These are phyloP conservation scores for Amazona vittata DNA, from an alignment of 2,113 vertebrate genomes.

Conservation along the genomic window DNA sequence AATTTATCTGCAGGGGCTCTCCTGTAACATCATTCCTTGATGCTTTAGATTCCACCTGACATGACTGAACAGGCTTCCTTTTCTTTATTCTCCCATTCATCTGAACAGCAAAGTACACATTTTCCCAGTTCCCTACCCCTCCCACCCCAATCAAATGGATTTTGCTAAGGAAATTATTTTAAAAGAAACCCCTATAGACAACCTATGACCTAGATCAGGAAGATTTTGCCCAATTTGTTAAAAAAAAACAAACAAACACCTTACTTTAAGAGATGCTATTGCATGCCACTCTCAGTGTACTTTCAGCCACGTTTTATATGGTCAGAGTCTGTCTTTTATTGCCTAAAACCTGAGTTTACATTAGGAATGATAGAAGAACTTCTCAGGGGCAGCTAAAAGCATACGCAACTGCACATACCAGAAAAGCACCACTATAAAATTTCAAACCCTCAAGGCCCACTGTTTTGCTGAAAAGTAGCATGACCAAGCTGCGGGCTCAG, in stretches of 20 bases:
- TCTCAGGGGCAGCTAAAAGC: not conserved
- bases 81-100: conserved; percentile 2
- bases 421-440: not conserved
- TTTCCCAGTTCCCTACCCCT: not conserved
- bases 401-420: not conserved
- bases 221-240: not conserved
- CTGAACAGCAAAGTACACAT: not conserved
- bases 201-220: not conserved
- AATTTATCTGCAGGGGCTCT: conserved; percentile 64
- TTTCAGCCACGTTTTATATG: not conserved
- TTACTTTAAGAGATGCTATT: not conserved
- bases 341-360: not conserved
- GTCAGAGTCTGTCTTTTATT: not conserved
- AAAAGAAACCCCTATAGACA: conserved; percentile 44
- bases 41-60: conserved; percentile 30
- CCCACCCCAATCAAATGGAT: not conserved
- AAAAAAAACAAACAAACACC: not conserved
- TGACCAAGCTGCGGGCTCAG: not conserved
- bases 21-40: conserved; percentile 26
- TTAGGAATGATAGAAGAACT: not conserved
- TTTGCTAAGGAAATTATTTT: conserved; percentile 22
- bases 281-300: not conserved
- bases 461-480: not conserved
- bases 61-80: conserved; percentile 3
- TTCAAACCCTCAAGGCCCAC: not conserved